Evolutionary conservation across 2,113 vertebrate genomes (phyloP), one percentile per base, ranked within the genome.

Genomic region (Heptranchias perlo): DNA sequence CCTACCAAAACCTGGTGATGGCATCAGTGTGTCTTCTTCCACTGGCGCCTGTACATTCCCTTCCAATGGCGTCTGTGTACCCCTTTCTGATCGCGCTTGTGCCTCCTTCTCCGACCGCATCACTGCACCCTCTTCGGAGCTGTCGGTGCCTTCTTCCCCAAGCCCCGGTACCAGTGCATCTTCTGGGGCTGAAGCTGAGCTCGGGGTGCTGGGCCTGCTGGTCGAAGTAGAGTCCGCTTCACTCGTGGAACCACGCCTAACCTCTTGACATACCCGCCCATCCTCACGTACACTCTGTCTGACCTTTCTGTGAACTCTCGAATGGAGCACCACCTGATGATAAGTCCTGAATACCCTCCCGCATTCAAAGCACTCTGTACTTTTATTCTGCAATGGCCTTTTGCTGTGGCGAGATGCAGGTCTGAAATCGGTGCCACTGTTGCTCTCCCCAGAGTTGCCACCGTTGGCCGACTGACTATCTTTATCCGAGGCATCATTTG

Each of bases 261-360:
- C 97, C 0, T 97, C 98, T 82, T 97, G 97, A 0, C 96, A 0
- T 0, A 96, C 52, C 0, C 96, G 96, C 14, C 98, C 98, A 0
- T 98, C 97, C 54, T 98, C 98, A 0, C 97, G 64, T 0, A 97
- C 96, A 0, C 97, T 96, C 14, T 98, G 96, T 14, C 98, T 97
- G 0, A 98, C 98, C 96, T 97, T 98, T 25, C 98, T 98, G 97
- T 99, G 99, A 96, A 99, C 98, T 0, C 99, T 98, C 0, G 98
- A 98, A 97, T 99, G 99, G 96, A 99, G 98, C 73, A 98, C 98
- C 98, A 99, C 98, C 98, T 99, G 99, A 96, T 99, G 98, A 52
- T 98, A 99, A n/a, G 98, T 99, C 97, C 99, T 98, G 96, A 99
- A 99, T 96, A 98, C 97, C 97, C 99, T 99, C 49, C 99, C 99